Percentiles rank a stretch among this genome's conserved stretches.
Conservation (phyloP, 92 coral and sea anemone genomes). For the Umimayanthus kanabou region DNA sequence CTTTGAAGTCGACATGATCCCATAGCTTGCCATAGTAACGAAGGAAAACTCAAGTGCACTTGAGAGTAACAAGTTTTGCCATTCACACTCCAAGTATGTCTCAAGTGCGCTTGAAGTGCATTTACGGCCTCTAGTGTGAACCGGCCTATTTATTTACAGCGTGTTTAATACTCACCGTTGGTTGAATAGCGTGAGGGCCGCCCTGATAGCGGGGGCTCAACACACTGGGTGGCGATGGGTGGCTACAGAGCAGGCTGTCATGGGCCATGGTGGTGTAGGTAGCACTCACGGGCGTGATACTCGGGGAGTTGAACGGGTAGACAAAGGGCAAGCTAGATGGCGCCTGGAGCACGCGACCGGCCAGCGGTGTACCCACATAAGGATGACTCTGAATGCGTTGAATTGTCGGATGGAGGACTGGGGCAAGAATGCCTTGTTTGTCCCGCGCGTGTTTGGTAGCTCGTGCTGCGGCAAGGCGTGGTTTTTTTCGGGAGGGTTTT, state of each 20-base stretch:
- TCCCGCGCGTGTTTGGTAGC: neutral
- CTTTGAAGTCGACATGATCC: too few species aligned
- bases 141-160: neutral
- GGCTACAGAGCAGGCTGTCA: constrained; percentile 20
- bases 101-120: too few species aligned
- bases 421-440: neutral
- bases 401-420: constrained; percentile 1
- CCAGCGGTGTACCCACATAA: constrained; percentile 23
- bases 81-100: too few species aligned
- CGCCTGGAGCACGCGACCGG: constrained; percentile 10
- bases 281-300: constrained; percentile 12
- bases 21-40: too few species aligned
- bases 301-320: neutral
- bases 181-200: constrained; percentile 3
- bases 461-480: neutral
- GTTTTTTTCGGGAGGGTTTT: neutral
- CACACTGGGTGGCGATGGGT: neutral
- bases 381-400: constrained; percentile 24
- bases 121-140: too few species aligned
- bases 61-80: too few species aligned
- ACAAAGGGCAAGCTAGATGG: neutral
- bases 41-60: too few species aligned
- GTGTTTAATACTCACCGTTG: neutral
- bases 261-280: constrained; percentile 36
- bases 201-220: neutral